Base-by-base conservation (phyloP, 2,888 invertebrate species). In the Erebia epiphron region DNA sequence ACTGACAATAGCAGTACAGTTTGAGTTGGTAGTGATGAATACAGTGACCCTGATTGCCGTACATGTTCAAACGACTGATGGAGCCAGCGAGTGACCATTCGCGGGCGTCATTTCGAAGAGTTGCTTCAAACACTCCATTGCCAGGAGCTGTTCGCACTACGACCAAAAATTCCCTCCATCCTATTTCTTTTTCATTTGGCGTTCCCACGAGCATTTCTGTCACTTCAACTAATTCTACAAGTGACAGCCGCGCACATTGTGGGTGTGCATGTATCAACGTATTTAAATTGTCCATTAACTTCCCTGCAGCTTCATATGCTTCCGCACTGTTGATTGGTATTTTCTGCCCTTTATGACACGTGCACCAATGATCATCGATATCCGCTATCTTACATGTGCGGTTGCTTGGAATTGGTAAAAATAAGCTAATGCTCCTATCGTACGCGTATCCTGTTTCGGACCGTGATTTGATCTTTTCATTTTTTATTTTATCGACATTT, bases 351-450 rank as follows among this genome's bases (percentile, higher is more conserved):
- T 94, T 94, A 80, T 97, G 96, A 77, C 98, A 98, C 26, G 97
- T 97, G 85, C 98, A 98, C 96, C 97, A 98, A 83, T 98, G 97
- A 41, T 96, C 95, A 0, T 96, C 95, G 71, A 99, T 97, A 1
- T 94, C 95, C 0, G 98, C 98, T 73, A 94, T 91, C 65, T 94
- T 91, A 83, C 98, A 99, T 0, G 96, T 97, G 60, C 98, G 93
- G 69, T 95, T 94, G 54, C 83, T 85, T 0, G 97, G 96, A 72
- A 98, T 94, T 0, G 95, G 95, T 35, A 95, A 86, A 84, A 98
- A 98, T 63, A 98, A 93, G 85, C 98, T 98, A 9, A 96, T 95
- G 2, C 96, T 95, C 67, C 95, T 92, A 9, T 92, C 86, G 69
- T 89, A 78, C n/a, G 82, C 83, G 62, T 93, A 92, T 13, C 83